These are phyloP conservation scores for Hipposideros larvatus DNA, from an alignment of 2,797 vertebrate genomes.

Conservation along the genomic window DNA sequence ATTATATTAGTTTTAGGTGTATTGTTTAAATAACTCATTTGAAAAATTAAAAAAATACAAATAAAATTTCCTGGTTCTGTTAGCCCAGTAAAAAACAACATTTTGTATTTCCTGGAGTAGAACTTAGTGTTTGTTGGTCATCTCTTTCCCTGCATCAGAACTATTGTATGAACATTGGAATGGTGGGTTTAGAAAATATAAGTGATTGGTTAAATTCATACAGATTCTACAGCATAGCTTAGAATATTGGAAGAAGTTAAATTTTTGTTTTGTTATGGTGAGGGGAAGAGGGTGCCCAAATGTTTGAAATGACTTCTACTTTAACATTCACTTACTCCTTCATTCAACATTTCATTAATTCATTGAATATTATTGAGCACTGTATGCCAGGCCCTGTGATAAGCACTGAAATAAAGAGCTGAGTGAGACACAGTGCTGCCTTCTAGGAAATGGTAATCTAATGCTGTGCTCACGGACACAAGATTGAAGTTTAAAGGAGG, in stretches of 20 bases:
- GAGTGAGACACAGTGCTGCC: neutral
- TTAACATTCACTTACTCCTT: neutral
- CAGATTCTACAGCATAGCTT: neutral
- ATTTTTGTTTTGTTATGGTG: slow-evolving; percentile 49
- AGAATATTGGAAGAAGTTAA: slow-evolving; percentile 45
- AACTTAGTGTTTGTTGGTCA: neutral
- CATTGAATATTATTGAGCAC: neutral
- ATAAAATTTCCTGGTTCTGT: slow-evolving; percentile 22
- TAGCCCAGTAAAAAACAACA: neutral
- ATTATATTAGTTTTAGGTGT: neutral
- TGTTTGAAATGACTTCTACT: slow-evolving; percentile 44
- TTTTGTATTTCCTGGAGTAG: slow-evolving; percentile 34
- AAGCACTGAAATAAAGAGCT: neutral
- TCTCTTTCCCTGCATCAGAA: slow-evolving; percentile 41
- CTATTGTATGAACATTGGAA: neutral
- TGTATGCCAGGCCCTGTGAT: neutral
- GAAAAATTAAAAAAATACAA: slow-evolving; percentile 9
- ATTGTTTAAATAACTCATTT: slow-evolving; percentile 31
- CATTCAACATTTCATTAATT: neutral
- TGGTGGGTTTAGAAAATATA: slow-evolving; percentile 52
- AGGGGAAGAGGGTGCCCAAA: neutral
- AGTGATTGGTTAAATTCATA: slow-evolving; percentile 42
- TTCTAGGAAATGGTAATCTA: slow-evolving; percentile 21
- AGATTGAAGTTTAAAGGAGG: neutral
- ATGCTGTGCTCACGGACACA: neutral